Evolutionary conservation across 2,113 vertebrate genomes (phyloP).

Genomic region (Fukomys damarensis): DNA sequence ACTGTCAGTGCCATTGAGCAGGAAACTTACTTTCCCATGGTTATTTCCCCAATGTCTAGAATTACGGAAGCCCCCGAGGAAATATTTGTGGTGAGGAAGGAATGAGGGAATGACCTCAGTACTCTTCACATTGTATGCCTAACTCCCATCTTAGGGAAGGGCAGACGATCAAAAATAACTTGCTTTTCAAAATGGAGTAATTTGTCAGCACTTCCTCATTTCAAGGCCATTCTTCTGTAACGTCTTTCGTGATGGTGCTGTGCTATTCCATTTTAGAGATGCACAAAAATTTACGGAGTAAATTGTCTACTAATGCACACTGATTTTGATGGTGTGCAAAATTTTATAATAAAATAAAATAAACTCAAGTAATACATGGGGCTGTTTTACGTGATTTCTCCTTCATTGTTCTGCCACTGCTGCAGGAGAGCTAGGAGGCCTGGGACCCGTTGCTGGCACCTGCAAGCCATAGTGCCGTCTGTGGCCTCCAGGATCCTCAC

Average conservation of each 20-base stretch:
- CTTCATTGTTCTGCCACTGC: too few relatives aligned
- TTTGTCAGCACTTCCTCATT: background rate
- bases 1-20: background rate
- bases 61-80: background rate
- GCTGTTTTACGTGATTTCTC: background rate
- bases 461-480: background rate
- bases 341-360: background rate
- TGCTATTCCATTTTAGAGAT: background rate
- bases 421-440: background rate
- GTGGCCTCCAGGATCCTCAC: background rate
- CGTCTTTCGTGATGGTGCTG: background rate
- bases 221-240: background rate
- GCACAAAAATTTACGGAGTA: background rate
- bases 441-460: background rate
- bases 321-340: background rate
- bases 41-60: slow-evolving; percentile 46
- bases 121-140: background rate
- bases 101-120: background rate
- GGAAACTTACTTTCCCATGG: background rate
- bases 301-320: background rate
- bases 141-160: slow-evolving; percentile 39
- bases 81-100: slow-evolving; percentile 23
- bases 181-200: slow-evolving; percentile 17
- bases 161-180: background rate
- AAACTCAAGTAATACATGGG: background rate